Evolutionary conservation across 37 sponge, comb jelly and placozoan species (phyloP), one percentile per base, ranked within the genome.

Genomic region (Agelas oroides): DNA sequence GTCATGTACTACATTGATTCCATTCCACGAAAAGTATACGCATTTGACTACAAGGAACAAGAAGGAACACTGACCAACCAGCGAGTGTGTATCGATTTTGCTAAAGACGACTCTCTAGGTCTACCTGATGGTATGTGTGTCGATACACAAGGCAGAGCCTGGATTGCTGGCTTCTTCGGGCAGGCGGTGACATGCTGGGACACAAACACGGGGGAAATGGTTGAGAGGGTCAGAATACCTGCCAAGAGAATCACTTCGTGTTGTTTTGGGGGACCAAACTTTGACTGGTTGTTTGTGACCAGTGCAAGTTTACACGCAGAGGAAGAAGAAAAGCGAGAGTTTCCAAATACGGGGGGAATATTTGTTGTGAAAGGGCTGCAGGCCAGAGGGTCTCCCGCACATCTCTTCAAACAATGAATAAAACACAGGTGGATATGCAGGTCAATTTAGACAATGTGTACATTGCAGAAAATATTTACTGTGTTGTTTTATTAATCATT

Each of bases 211-310:
- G 82, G 77, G 20, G 72, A 90, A n/a, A 27, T 27, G 31, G 15
- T 90, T 13, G 20, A 32, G 20, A 54, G 36, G 19, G 37, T 90
- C 12, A 35, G 14, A 18, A 59, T 90, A 25, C 91, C 91, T 0
- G 86, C 82, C 15, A 39, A 30, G 17, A 27, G 38, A 17, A 66
- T 74, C 30, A 90, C 86, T 0, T 90, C 91, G 32, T 90, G 91
- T 46, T 85, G 86, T 70, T 90, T 90, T 74, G 91, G 91, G 66
- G 91, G 91, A 15, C 81, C 86, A 0, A 54, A 85, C 63, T 82
- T 76, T 41, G 61, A 65, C 5, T 70, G 59, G 64, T 31, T 90
- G 61, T 86, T 84, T 67, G 91, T 90, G 61, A 90, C 91, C 19
- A 74, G 76, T 68, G 89, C 78, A 0, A 21, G 65, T 1, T 11